phyloP scores from a whole-genome alignment of 2,888 invertebrate genomes.

The Spodoptera exigua region DNA sequence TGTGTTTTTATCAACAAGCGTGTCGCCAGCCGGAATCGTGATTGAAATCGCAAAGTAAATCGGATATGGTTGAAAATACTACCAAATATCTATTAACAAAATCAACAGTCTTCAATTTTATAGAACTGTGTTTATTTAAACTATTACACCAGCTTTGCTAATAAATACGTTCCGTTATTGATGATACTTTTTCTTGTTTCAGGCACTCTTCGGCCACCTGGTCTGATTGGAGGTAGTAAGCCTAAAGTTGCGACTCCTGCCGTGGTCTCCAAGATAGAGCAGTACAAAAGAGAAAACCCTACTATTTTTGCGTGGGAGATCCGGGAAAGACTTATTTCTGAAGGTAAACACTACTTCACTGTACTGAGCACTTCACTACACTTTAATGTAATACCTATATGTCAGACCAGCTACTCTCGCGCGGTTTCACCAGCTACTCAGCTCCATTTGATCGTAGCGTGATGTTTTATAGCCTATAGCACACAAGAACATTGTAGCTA shows the following conservation, averaged over 20 bases:
- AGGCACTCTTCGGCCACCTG: constrained; percentile 96
- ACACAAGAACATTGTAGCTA: too few relatives aligned
- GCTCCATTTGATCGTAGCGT: too few relatives aligned
- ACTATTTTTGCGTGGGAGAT: constrained; percentile 99
- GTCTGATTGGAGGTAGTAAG: constrained; percentile 98
- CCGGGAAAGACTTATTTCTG: constrained; percentile 97
- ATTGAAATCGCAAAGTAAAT: constrained; percentile 23
- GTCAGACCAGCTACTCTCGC: too few relatives aligned
- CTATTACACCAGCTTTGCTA: background rate
- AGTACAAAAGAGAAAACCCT: constrained; percentile 99
- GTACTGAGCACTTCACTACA: too few relatives aligned
- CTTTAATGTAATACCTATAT: background rate
- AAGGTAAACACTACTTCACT: constrained; percentile 91
- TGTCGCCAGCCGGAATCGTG: constrained; percentile 25
- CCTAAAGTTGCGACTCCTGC: constrained; percentile 99
- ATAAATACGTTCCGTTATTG: background rate
- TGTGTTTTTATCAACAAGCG: constrained; percentile 55
- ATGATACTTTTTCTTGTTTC: constrained; percentile 71
- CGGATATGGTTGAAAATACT: background rate
- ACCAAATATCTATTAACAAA: too few relatives aligned
- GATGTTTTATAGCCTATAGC: too few relatives aligned
- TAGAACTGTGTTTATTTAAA: too few relatives aligned
- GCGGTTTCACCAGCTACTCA: too few relatives aligned
- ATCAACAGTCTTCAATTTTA: too few relatives aligned
- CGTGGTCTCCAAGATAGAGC: constrained; percentile 99